Evolutionary conservation across 2,797 vertebrate genomes (phyloP).

Genomic region (Hylomyscus alleni): DNA sequence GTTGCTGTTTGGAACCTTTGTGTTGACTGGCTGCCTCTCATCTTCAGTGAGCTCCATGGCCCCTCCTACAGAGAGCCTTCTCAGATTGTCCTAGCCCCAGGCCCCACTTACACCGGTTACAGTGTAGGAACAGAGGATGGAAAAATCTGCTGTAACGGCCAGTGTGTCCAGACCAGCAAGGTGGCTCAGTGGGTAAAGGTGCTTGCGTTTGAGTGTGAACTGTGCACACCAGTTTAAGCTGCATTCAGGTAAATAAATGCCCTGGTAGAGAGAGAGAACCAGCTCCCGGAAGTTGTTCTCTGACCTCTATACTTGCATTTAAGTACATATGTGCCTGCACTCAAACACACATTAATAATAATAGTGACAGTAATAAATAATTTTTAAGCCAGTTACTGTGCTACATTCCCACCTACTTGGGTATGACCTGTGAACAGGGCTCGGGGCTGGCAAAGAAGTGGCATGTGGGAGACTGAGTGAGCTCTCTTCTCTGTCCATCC

Average conservation of each 20-base stretch:
- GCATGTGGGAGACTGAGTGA: background rate
- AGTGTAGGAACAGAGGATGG: background rate
- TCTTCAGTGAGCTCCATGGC: background rate
- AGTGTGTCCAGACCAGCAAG: background rate
- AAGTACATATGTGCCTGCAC: too few relatives aligned
- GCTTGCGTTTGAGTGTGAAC: background rate
- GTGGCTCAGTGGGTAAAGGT: background rate
- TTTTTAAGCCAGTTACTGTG: background rate
- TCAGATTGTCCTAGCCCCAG: too few relatives aligned
- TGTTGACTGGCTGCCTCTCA: background rate
- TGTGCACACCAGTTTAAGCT: background rate
- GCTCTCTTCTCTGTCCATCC: slow-evolving; percentile 34
- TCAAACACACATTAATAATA: background rate
- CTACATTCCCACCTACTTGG: background rate
- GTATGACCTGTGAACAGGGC: background rate
- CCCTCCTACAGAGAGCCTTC: background rate
- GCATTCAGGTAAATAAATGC: background rate
- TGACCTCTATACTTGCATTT: background rate
- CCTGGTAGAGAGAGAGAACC: too few relatives aligned
- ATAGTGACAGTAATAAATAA: background rate
- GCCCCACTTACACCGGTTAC: background rate
- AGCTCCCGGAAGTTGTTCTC: background rate
- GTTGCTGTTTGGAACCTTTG: background rate
- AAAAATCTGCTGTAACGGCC: background rate
- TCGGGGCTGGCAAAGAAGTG: background rate